A percentile compares a stretch with the other conserved stretches of the same genome.
Conservation (phyloP, 2,113 vertebrate genomes). For the Petrocephalus microphthalmus region DNA sequence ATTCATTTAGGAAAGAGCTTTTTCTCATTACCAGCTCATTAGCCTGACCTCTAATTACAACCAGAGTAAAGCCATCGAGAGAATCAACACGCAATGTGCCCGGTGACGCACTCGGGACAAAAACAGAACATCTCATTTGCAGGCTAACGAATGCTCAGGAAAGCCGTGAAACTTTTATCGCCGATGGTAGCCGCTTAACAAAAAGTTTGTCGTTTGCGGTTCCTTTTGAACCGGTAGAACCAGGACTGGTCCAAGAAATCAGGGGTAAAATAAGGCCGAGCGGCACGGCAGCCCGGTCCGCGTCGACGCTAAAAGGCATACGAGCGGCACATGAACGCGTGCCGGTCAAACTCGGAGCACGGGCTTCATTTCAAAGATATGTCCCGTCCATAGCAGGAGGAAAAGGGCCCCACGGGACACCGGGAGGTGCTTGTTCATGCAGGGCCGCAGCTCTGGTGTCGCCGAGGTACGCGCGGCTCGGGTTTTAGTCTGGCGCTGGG, state of each 20-base stretch:
- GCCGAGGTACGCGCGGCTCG: not conserved
- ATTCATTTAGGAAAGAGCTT: not conserved
- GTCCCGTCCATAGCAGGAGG: not conserved
- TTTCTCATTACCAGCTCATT: conserved; percentile 6
- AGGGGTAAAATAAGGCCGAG: not conserved
- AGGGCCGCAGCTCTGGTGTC: not conserved
- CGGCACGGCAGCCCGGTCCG: not conserved
- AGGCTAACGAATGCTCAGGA: not conserved
- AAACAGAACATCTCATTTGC: conserved; percentile 8
- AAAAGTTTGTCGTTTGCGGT: not conserved
- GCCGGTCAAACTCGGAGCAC: not conserved
- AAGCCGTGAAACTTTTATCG: not conserved
- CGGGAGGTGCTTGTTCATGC: not conserved
- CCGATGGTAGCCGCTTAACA: not conserved
- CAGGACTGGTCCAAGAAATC: not conserved
- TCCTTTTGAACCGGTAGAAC: not conserved
- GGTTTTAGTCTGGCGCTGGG: not conserved
- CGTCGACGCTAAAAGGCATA: not conserved
- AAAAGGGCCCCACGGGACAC: not conserved
- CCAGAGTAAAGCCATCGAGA: not conserved
- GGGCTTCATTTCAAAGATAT: not conserved
- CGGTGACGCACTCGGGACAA: not conserved
- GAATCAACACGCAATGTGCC: not conserved
- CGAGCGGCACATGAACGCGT: not conserved
- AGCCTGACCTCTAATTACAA: not conserved